Evolutionary conservation across 2,113 vertebrate genomes (phyloP).

Genomic region (Anas platyrhynchos): DNA sequence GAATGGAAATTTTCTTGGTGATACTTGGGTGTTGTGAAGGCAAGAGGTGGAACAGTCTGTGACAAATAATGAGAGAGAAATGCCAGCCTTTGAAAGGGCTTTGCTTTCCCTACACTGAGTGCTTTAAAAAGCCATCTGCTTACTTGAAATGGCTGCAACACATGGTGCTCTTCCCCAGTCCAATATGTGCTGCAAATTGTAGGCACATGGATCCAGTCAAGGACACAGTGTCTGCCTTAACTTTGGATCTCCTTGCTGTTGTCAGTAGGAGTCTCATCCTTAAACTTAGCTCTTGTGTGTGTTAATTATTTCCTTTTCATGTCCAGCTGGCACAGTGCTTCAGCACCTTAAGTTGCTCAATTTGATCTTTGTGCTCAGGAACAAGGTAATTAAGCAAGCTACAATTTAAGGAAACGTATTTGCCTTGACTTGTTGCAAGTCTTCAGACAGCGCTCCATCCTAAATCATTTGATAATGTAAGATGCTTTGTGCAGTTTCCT

Average conservation of each 20-base stretch:
- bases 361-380: conserved; percentile 80
- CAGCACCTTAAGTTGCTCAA: conserved; percentile 78
- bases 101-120: not conserved
- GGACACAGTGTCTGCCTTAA: conserved; percentile 67
- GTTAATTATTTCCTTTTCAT: conserved; percentile 81
- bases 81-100: conserved; percentile 49
- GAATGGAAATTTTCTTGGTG: conserved; percentile 4
- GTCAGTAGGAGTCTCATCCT: conserved; percentile 70
- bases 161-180: conserved; percentile 38
- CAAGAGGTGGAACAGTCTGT: conserved; percentile 54
- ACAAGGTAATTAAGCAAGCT: conserved; percentile 81
- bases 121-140: conserved; percentile 62
- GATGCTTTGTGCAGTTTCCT: conserved; percentile 36
- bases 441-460: conserved; percentile 72
- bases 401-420: conserved; percentile 72
- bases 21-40: not conserved
- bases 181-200: conserved; percentile 59
- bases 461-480: conserved; percentile 78
- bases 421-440: conserved; percentile 67
- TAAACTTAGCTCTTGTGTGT: conserved; percentile 60
- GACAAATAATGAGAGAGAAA: conserved; percentile 52
- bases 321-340: conserved; percentile 73
- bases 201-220: conserved; percentile 58
- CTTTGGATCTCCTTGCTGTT: conserved; percentile 73
- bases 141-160: conserved; percentile 63